These are phyloP conservation scores for Ischnura elegans DNA, from an alignment of 2,888 invertebrate species.

Conservation along the genomic window DNA sequence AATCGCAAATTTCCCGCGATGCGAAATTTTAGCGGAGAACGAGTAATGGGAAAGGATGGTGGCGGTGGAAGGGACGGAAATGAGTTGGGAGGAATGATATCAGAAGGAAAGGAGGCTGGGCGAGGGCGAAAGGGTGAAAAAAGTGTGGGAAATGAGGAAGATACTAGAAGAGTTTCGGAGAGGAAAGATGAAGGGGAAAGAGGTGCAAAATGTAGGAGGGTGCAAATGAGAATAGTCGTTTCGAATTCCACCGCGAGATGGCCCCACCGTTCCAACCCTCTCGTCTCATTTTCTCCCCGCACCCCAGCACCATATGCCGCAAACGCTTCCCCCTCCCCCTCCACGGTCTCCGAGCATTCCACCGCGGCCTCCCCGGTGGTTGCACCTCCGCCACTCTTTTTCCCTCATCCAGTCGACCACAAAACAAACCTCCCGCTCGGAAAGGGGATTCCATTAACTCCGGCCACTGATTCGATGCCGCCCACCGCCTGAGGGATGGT, in stretches of 20 bases:
- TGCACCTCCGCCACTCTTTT: neutral
- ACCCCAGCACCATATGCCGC: neutral
- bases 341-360: neutral
- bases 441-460: constrained; percentile 41
- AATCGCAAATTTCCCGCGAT: neutral
- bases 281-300: neutral
- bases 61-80: neutral
- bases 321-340: too few species aligned
- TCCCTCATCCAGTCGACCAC: constrained; percentile 18
- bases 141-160: too few species aligned
- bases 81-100: neutral
- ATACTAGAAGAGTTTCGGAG: neutral
- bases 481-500: too few species aligned
- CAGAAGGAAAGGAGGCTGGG: neutral
- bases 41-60: neutral
- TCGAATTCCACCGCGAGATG: neutral
- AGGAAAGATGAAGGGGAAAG: neutral
- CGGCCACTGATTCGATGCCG: constrained; percentile 42
- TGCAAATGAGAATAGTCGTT: neutral
- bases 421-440: constrained; percentile 25
- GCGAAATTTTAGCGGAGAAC: neutral
- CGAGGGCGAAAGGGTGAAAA: neutral
- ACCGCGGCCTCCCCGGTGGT: neutral
- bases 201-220: neutral
- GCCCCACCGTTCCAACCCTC: neutral